Evolutionary conservation across 35 echinoderm and acorn worm genomes (phyloP).

Genomic region (Holothuria glaberrima): DNA sequence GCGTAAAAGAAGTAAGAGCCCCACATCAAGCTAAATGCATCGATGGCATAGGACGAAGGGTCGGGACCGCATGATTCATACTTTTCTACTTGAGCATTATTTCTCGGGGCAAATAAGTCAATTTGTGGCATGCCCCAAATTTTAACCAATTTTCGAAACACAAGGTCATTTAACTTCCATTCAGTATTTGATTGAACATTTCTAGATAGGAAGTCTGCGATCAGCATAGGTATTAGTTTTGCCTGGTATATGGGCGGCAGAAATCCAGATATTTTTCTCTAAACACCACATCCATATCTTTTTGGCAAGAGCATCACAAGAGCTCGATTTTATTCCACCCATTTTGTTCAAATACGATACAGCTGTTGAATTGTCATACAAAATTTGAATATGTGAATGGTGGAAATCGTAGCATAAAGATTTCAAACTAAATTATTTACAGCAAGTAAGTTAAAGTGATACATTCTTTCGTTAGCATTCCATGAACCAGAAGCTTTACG

Average conservation of each 20-base stretch:
- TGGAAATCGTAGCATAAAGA: constrained; percentile 4
- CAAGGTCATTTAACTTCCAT: constrained; percentile 17
- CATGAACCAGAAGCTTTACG: constrained; percentile 35
- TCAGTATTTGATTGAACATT: constrained; percentile 32
- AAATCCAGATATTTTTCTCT: constrained; percentile 33
- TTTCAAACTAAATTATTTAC: constrained; percentile 51
- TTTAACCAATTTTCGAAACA: constrained; percentile 35
- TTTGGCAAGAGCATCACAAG: constrained; percentile 35
- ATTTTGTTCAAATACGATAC: constrained; percentile 56
- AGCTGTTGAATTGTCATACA: constrained; percentile 55
- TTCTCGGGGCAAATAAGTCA: too few relatives aligned
- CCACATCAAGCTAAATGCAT: constrained; percentile 40
- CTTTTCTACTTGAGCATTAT: too few relatives aligned
- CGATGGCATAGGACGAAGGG: not conserved
- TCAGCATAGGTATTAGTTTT: constrained; percentile 1
- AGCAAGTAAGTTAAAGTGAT: constrained; percentile 54
- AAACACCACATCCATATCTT: constrained; percentile 47
- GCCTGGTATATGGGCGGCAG: constrained; percentile 47
- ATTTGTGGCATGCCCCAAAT: too few relatives aligned
- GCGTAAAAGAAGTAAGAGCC: not conserved
- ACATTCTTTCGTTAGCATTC: constrained; percentile 17
- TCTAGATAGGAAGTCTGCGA: constrained; percentile 46
- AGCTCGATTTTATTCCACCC: constrained; percentile 38
- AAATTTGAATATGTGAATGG: constrained; percentile 27
- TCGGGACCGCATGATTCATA: constrained; percentile 42